Base-by-base conservation (phyloP, 2,113 vertebrate genomes). In the Haliaeetus leucogaster region DNA sequence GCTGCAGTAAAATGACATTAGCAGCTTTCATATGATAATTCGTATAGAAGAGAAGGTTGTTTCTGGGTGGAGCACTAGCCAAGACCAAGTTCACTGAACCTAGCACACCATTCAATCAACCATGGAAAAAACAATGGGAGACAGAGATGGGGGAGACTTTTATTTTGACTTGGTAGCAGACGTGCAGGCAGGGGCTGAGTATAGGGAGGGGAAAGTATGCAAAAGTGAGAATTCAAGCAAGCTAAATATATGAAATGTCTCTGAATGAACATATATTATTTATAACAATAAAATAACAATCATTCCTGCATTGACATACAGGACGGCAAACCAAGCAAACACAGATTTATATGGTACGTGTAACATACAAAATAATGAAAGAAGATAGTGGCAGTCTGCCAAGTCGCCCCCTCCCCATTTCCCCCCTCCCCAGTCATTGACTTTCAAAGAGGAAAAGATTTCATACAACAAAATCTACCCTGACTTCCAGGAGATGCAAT, bases 61-160 rank as follows among this genome's bases (percentile, higher is more conserved):
- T 98, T 97, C 95, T 85, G 95, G 86, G 82, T 96, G 96, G 97
- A 98, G 97, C 93, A 32, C 90, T 91, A 97, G 96, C 98, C 97
- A 98, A 98, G 96, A 97, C 98, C 97, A 98, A 98, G 98, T 98
- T 98, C 98, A 98, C 96, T 98, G 97, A 98, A 98, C 97, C 98
- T 97, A 98, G 94, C 94, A 96, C 97, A 94, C 96, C 56, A 71
- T 98, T 98, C 97, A 98, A 43, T 98, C 97, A 98, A 85, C 94
- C 96, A 96, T 79, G 86, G 93, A 94, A 96, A 97, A 94, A 93
- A 73, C 95, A 96, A 97, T 95, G 89, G 93, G 90, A 87, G 62
- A 80, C 13, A 72, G 92, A 94, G 87, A 89, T 94, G 53, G 76
- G 53, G 82, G 82, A 90, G 95, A 94, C 92, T 98, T 97, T 98